Conservation (phyloP, 53 echinoderm and acorn worm genomes). For the Temnopleurus reevesii region DNA sequence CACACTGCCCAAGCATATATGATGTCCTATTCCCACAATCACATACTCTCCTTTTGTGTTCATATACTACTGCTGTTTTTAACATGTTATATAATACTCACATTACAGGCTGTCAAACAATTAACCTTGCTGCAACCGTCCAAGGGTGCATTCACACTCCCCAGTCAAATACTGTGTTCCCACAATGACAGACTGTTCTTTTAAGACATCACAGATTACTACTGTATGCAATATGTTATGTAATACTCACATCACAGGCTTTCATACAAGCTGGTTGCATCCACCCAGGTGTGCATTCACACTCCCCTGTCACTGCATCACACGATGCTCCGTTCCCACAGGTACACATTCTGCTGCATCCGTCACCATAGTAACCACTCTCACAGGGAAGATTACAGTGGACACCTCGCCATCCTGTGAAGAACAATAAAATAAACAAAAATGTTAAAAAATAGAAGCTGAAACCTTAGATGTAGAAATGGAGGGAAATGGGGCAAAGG, state of each 20-base stretch:
- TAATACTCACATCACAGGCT: constrained; percentile 45
- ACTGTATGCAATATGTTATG: no score
- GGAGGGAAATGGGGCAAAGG: no score
- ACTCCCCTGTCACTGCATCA: constrained; percentile 73
- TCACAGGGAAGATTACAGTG: constrained; percentile 57
- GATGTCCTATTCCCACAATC: no score
- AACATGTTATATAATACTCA: no score
- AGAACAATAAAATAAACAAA: neutral
- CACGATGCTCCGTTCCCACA: constrained; percentile 79
- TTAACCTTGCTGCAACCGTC: constrained; percentile 52
- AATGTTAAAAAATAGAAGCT: no score
- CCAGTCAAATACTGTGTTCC: constrained; percentile 79
- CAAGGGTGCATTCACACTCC: constrained; percentile 73
- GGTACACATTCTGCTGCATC: constrained; percentile 51
- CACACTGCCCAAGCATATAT: no score
- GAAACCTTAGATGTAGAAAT: no score
- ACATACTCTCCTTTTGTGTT: no score
- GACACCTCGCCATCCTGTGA: constrained; percentile 60
- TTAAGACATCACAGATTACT: no score
- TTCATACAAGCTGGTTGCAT: neutral
- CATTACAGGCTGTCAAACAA: constrained; percentile 35
- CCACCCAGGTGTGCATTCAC: constrained; percentile 78
- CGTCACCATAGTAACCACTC: constrained; percentile 55
- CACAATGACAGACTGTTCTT: constrained; percentile 67
- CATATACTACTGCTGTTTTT: no score